phyloP scores from a whole-genome alignment of 2,113 vertebrate species.

The Oxyruncus cristatus region DNA sequence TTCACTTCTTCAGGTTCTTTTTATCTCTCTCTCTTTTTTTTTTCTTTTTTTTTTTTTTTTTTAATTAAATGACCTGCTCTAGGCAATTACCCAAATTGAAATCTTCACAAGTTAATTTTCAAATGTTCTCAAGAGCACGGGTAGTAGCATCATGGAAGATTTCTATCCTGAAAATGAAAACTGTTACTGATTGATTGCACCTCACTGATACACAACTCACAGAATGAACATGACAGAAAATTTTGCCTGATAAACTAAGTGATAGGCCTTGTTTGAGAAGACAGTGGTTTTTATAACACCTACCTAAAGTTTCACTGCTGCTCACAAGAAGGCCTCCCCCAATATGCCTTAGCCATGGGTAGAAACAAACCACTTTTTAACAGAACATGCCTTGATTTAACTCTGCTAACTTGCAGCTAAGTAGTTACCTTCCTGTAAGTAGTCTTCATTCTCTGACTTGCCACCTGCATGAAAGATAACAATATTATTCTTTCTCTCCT shows the following conservation, averaged over 20 bases:
- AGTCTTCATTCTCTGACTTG: conserved; percentile 27
- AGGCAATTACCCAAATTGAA: neutral
- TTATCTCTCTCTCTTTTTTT: accelerated
- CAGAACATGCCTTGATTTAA: neutral
- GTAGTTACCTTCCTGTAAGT: neutral
- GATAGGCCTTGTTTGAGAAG: neutral
- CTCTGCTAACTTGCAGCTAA: neutral
- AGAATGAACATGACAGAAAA: neutral
- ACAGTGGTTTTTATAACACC: neutral
- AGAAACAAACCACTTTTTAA: neutral
- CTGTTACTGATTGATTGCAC: neutral
- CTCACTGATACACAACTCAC: neutral
- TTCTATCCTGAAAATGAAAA: neutral
- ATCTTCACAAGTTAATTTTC: neutral
- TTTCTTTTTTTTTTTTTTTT: neutral
- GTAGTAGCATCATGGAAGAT: neutral
- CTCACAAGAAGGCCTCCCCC: neutral
- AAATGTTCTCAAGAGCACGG: neutral
- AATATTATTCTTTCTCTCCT: neutral
- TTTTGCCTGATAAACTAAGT: neutral
- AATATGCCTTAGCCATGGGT: neutral
- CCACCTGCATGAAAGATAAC: conserved; percentile 11
- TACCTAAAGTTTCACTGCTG: neutral
- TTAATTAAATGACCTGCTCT: neutral
- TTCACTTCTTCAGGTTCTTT: neutral